phyloP scores from a whole-genome alignment of 2,888 invertebrate species.

The Drosophila austrosaltans region DNA sequence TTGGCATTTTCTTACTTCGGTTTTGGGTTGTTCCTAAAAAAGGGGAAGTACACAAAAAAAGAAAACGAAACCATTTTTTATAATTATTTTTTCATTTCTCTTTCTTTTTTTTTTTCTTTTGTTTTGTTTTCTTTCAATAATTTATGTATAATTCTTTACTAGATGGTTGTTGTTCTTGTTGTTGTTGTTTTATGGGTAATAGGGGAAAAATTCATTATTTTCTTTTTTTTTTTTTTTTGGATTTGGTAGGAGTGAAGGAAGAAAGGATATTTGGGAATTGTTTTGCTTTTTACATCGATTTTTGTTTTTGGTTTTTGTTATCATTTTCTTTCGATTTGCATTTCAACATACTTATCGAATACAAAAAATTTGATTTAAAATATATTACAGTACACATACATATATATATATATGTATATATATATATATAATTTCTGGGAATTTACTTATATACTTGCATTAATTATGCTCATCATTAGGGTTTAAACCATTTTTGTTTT shows the following conservation, averaged over 20 bases:
- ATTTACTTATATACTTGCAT: constrained; percentile 21
- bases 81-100: no score
- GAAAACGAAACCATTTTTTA: no score
- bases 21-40: not conserved
- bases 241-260: constrained; percentile 54
- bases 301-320: constrained; percentile 34
- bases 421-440: constrained; percentile 30
- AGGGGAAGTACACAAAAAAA: no score
- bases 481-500: constrained; percentile 24
- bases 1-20: not conserved
- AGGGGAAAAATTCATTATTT: constrained; percentile 27
- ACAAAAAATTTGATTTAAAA: constrained; percentile 40
- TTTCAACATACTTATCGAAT: constrained; percentile 54
- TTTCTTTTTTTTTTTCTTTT: constrained; percentile 30
- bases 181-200: not conserved
- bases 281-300: constrained; percentile 31
- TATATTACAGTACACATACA: constrained; percentile 23
- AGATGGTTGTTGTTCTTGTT: constrained; percentile 8
- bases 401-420: constrained; percentile 15
- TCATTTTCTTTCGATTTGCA: constrained; percentile 5
- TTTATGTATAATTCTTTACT: constrained; percentile 72
- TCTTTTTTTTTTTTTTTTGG: constrained; percentile 79
- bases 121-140: constrained; percentile 46
- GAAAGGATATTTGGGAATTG: constrained; percentile 4
- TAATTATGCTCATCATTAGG: constrained; percentile 12